Percentiles rank a stretch among this genome's conserved stretches.
phyloP scores from a whole-genome alignment of 2,797 vertebrate genomes.

The Syndactyla subalaris region DNA sequence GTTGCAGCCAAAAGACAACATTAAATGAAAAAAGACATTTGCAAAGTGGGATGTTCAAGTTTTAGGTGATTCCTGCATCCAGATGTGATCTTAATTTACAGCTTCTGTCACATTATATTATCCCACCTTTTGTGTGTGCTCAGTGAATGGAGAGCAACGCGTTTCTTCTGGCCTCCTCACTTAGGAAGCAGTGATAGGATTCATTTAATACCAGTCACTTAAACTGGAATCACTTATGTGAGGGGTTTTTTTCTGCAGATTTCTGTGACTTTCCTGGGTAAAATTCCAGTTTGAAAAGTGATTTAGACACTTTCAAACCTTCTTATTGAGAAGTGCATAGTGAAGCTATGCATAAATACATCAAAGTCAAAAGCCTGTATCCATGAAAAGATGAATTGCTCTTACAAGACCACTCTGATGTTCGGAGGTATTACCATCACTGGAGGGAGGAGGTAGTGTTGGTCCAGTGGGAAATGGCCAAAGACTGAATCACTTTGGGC shows the following conservation, averaged over 20 bases:
- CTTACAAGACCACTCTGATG: background rate
- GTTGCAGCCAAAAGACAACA: background rate
- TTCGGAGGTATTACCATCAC: background rate
- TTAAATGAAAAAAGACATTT: background rate
- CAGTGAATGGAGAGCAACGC: background rate
- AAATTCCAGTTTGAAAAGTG: background rate
- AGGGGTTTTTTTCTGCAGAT: background rate
- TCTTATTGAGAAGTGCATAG: background rate
- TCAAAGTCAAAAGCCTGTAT: background rate
- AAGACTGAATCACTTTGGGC: background rate
- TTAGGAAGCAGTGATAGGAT: background rate
- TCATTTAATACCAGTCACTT: background rate
- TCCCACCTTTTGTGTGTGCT: background rate
- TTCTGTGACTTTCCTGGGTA: background rate
- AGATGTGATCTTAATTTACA: background rate
- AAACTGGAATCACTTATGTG: background rate
- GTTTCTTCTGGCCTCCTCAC: background rate
- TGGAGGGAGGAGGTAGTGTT: background rate
- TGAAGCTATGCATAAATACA: background rate
- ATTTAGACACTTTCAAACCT: background rate
- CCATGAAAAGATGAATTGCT: background rate
- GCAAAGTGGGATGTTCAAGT: background rate
- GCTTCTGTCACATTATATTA: background rate
- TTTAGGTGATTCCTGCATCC: background rate
- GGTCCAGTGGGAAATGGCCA: background rate